Evolutionary conservation across 2,888 invertebrate genomes (phyloP).

Genomic region (Platerodrilus igneus): DNA sequence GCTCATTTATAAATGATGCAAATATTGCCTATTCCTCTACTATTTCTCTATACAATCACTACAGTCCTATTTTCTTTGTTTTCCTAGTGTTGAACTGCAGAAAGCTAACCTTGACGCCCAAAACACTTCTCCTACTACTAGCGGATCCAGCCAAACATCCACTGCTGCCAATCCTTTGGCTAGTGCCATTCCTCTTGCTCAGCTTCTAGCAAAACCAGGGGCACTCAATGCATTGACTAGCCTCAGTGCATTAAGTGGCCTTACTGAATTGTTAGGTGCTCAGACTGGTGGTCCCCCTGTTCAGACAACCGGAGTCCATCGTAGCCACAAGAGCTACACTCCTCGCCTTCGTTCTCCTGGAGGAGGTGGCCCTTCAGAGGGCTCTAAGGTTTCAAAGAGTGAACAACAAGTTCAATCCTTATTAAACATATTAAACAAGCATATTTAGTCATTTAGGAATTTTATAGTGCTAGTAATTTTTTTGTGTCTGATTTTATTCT

Average conservation of each 20-base stretch:
- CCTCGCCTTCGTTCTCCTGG: constrained; percentile 60
- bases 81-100: constrained; percentile 94
- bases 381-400: constrained; percentile 64
- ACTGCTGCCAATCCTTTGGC: constrained; percentile 66
- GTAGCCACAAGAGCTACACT: constrained; percentile 67
- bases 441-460: constrained; percentile 14
- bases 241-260: constrained; percentile 77
- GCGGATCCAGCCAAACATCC: constrained; percentile 48
- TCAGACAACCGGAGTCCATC: constrained; percentile 84
- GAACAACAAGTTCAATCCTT: constrained; percentile 88
- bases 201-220: constrained; percentile 88
- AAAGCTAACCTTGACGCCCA: constrained; percentile 91
- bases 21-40: too few relatives aligned
- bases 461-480: constrained; percentile 9
- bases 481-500: too few relatives aligned
- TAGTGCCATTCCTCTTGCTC: constrained; percentile 86
- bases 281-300: constrained; percentile 63
- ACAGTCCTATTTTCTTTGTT: constrained; percentile 44
- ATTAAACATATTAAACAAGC: constrained; percentile 58
- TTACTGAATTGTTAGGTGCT: constrained; percentile 71
- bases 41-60: too few relatives aligned
- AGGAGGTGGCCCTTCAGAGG: constrained; percentile 56
- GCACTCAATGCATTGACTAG: constrained; percentile 83
- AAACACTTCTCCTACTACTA: constrained; percentile 57
- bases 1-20: too few relatives aligned